These are phyloP conservation scores for Calosoma granatense DNA, from an alignment of 1,140 invertebrate species.

Conservation along the genomic window DNA sequence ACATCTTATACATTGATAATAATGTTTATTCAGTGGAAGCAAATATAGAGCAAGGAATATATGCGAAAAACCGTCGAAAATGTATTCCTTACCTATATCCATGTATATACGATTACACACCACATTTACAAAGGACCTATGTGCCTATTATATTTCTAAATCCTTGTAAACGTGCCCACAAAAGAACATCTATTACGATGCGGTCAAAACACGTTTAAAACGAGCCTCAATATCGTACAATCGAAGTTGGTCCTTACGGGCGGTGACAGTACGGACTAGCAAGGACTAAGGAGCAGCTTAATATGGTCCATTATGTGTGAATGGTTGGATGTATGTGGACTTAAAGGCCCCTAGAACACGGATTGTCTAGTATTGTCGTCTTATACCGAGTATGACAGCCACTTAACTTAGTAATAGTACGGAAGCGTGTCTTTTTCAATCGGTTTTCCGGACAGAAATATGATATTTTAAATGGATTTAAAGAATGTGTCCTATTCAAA, in stretches of 20 bases:
- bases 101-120: conserved; percentile 1
- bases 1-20: background rate
- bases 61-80: background rate
- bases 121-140: background rate
- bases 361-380: conserved; percentile 3
- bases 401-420: conserved; percentile 2
- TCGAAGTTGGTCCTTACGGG: conserved; percentile 14
- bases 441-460: background rate
- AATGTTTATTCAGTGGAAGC: background rate
- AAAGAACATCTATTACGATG: conserved; percentile 22
- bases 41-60: too few relatives aligned
- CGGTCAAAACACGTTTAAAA: conserved; percentile 31
- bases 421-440: conserved; percentile 1
- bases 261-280: conserved; percentile 1
- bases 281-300: conserved; percentile 9
- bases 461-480: conserved; percentile 7
- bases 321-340: conserved; percentile 17
- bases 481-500: too few relatives aligned
- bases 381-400: background rate
- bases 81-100: background rate
- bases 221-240: conserved; percentile 19
- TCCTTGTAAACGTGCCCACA: conserved; percentile 16
- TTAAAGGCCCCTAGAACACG: background rate
- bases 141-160: conserved; percentile 5
- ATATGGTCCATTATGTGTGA: conserved; percentile 22